phyloP scores from a whole-genome alignment of 2,113 vertebrate genomes.

The Athene cunicularia region DNA sequence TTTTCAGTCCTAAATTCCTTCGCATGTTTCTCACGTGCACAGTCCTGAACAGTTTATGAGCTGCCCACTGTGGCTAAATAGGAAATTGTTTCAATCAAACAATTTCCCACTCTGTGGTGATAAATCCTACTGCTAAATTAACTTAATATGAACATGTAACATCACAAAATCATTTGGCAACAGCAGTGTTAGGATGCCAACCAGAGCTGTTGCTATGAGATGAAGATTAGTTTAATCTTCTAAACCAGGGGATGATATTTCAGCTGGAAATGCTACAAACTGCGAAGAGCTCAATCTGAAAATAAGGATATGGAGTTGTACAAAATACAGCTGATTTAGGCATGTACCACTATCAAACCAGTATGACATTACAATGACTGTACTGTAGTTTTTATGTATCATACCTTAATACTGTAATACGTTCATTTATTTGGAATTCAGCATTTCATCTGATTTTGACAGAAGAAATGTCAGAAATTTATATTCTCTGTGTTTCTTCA shows the following conservation, averaged over 20 bases:
- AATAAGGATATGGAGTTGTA: not conserved
- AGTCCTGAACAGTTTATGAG: not conserved
- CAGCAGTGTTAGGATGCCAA: not conserved
- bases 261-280: not conserved
- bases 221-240: not conserved
- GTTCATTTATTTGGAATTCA: not conserved
- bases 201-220: not conserved
- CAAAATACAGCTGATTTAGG: not conserved
- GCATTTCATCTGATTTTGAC: not conserved
- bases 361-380: fast-evolving
- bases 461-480: not conserved
- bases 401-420: not conserved
- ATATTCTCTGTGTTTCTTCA: not conserved
- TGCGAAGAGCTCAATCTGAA: not conserved
- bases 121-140: constrained; percentile 5
- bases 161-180: not conserved
- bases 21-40: not conserved
- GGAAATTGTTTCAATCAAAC: constrained; percentile 1
- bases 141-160: not conserved
- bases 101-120: not conserved
- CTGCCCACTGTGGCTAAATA: not conserved
- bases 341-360: not conserved
- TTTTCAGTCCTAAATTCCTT: not conserved
- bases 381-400: not conserved
- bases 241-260: not conserved